Conservation (phyloP, 2,797 vertebrate species). For the Morus bassanus region DNA sequence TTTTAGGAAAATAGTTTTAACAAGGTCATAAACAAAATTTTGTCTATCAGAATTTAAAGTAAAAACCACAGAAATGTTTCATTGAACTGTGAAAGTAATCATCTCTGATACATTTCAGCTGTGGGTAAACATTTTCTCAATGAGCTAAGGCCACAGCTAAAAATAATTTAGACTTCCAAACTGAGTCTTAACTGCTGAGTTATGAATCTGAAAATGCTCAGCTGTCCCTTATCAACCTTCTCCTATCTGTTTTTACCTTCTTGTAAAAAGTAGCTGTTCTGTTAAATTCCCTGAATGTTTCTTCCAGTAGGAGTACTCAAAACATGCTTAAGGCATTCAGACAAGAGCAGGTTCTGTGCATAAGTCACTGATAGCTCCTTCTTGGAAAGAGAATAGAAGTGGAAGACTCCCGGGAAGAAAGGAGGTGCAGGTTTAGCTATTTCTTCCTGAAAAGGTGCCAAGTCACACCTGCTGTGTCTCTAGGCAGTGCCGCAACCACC, state of each 20-base stretch:
- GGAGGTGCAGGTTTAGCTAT: background rate
- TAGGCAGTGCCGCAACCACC: background rate
- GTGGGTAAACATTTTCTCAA: background rate
- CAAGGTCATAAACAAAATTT: background rate
- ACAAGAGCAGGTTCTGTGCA: background rate
- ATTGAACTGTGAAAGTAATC: background rate
- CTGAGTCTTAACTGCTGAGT: background rate
- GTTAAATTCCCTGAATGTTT: background rate
- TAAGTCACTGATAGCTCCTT: background rate
- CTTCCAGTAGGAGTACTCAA: background rate
- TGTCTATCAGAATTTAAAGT: background rate
- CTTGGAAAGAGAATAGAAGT: background rate
- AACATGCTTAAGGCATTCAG: background rate
- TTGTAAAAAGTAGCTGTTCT: background rate
- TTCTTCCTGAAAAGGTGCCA: background rate
- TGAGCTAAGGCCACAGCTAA: background rate
- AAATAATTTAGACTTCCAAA: background rate
- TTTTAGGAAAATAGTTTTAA: background rate
- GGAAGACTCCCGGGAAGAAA: background rate
- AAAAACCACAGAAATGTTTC: background rate
- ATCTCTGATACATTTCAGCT: background rate
- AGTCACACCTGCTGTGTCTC: background rate
- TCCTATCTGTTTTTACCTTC: background rate
- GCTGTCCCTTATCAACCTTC: background rate
- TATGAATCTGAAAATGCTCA: background rate